phyloP scores from a whole-genome alignment of 2,888 invertebrate genomes.

The Uropetala carovei region DNA sequence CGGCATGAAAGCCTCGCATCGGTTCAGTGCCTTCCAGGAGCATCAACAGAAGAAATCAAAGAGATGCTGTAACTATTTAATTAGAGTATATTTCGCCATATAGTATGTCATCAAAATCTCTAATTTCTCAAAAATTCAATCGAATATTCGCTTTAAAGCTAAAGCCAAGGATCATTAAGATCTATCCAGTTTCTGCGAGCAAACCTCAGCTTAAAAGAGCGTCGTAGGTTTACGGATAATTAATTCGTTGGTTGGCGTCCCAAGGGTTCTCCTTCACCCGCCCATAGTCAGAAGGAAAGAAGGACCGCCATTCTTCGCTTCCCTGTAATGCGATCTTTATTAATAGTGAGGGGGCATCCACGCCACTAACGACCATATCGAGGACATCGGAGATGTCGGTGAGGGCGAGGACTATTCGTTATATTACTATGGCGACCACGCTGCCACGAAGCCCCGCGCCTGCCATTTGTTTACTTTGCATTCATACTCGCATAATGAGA shows the following conservation, averaged over 20 bases:
- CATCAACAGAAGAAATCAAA: no score
- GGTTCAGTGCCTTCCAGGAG: no score
- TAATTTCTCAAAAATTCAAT: no score
- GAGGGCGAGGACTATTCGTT: background rate
- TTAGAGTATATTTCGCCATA: no score
- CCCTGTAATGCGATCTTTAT: conserved; percentile 50
- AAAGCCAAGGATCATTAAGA: no score
- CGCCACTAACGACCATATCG: conserved; percentile 39
- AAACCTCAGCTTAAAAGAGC: background rate
- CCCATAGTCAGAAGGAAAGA: background rate
- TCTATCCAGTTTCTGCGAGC: background rate
- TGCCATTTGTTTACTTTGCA: background rate
- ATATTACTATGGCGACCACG: background rate
- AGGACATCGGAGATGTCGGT: conserved; percentile 19
- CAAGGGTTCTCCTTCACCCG: background rate
- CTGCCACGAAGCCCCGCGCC: background rate
- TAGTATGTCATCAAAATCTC: no score
- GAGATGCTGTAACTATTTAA: no score
- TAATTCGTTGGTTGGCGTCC: background rate
- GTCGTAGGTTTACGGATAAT: background rate
- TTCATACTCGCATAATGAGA: background rate
- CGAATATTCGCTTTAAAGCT: no score
- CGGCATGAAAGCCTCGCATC: no score
- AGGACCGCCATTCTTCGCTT: background rate
- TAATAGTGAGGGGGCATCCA: conserved; percentile 1